These are phyloP conservation scores for Drosophila pallidifrons DNA, from an alignment of 1,140 invertebrate species.

Conservation along the genomic window DNA sequence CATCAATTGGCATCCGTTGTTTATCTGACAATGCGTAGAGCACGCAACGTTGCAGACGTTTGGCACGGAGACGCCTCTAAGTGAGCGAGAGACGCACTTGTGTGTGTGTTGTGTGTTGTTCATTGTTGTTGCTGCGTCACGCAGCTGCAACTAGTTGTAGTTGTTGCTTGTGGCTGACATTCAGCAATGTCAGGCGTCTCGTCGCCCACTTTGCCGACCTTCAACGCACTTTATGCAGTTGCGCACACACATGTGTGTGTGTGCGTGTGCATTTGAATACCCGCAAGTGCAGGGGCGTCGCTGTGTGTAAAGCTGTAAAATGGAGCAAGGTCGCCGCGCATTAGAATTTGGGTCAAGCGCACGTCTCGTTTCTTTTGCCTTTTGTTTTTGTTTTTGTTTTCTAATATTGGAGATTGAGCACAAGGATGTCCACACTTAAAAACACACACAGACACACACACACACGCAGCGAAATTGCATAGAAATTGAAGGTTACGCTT, in stretches of 20 bases:
- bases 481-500: conserved; percentile 70
- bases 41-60: background rate
- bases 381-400: conserved; percentile 53
- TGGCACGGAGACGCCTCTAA: conserved; percentile 16
- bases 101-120: background rate
- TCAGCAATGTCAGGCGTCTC: conserved; percentile 67
- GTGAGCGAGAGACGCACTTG: background rate
- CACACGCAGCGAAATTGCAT: conserved; percentile 72
- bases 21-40: conserved; percentile 26
- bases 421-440: conserved; percentile 69
- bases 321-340: conserved; percentile 69
- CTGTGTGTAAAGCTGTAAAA: conserved; percentile 45
- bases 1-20: conserved; percentile 18
- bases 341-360: conserved; percentile 79
- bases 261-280: conserved; percentile 41
- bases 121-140: conserved; percentile 38
- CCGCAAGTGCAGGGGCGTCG: conserved; percentile 61
- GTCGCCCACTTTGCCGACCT: conserved; percentile 44
- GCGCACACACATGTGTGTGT: conserved; percentile 15
- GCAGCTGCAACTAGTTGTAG: conserved; percentile 39
- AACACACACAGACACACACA: conserved; percentile 16
- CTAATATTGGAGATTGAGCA: conserved; percentile 80
- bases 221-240: conserved; percentile 35
- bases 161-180: conserved; percentile 60
- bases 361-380: conserved; percentile 31